phyloP scores from a whole-genome alignment of 23 tunicate species.

The Aplidium turbinatum region DNA sequence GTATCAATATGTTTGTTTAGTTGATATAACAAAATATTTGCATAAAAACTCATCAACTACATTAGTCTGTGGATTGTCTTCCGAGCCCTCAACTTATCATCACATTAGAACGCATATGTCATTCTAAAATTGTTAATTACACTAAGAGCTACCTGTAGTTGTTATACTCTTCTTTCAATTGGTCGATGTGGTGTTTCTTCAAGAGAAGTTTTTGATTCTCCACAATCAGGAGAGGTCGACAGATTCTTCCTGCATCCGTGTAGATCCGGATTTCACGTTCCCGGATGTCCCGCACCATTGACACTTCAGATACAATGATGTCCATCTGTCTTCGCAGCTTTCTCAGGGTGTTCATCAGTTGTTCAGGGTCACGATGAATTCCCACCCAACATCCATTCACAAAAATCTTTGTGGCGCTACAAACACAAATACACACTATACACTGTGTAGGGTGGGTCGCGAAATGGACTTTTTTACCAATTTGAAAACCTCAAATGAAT shows the following conservation, averaged over 20 bases:
- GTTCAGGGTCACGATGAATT: constrained; percentile 98
- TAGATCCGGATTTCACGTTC: constrained; percentile 98
- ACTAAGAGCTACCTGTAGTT: constrained; percentile 68
- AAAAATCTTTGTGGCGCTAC: constrained; percentile 92
- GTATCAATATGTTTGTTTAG: too few species aligned
- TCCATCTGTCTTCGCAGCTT: constrained; percentile 99
- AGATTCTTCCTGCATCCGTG: constrained; percentile 99
- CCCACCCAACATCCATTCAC: constrained; percentile 99
- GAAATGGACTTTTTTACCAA: too few species aligned
- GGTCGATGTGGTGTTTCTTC: constrained; percentile 88
- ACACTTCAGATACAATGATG: constrained; percentile 99
- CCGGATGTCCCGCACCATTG: constrained; percentile 98
- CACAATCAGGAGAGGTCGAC: constrained; percentile 95
- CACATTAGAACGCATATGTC: too few species aligned
- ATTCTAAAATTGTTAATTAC: too few species aligned
- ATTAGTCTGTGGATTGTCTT: too few species aligned
- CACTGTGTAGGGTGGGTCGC: too few species aligned
- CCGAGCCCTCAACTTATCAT: too few species aligned
- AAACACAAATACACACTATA: too few species aligned
- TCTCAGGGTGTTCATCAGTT: constrained; percentile 92
- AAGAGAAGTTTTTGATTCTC: constrained; percentile 95
- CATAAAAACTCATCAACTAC: too few species aligned
- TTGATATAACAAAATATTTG: too few species aligned
- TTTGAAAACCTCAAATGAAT: too few species aligned
- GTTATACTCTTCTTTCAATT: constrained; percentile 89